Evolutionary conservation across 2,113 vertebrate genomes (phyloP).

Genomic region (Hassar affinis): DNA sequence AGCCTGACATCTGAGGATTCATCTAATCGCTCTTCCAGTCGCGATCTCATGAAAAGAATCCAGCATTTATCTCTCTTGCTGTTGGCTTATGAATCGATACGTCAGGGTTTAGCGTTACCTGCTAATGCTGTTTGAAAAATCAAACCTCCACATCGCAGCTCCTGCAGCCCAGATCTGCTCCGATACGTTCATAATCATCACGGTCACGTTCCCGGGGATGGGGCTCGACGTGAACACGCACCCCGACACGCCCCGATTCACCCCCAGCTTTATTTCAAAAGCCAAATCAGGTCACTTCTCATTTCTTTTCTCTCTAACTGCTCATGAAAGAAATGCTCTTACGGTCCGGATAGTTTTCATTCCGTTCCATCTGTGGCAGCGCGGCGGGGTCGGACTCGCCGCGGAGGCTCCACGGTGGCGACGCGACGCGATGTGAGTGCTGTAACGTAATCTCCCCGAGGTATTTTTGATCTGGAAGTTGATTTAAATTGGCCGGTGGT

Average conservation of each 20-base stretch:
- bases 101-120: conserved; percentile 50
- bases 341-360: background rate
- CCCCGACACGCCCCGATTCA: background rate
- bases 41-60: conserved; percentile 42
- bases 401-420: conserved; percentile 44
- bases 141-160: conserved; percentile 27
- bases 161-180: conserved; percentile 17
- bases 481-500: conserved; percentile 52
- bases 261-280: conserved; percentile 24
- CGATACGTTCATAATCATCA: conserved; percentile 38
- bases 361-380: conserved; percentile 5
- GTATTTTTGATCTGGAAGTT: conserved; percentile 57
- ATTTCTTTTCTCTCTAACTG: background rate
- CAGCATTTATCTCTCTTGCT: conserved; percentile 49
- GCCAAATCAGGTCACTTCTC: conserved; percentile 40
- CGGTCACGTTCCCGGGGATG: conserved; percentile 26
- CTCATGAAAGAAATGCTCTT: background rate
- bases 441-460: conserved; percentile 54
- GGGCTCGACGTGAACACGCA: conserved; percentile 6
- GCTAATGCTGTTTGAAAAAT: conserved; percentile 55
- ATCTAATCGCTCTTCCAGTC: conserved; percentile 37
- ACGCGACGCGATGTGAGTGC: conserved; percentile 23
- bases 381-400: background rate
- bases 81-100: conserved; percentile 57
- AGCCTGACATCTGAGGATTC: conserved; percentile 41